Evolutionary conservation across 2,888 invertebrate species (phyloP), one percentile per base, ranked within the genome.

Genomic region (Crematogaster levior): DNA sequence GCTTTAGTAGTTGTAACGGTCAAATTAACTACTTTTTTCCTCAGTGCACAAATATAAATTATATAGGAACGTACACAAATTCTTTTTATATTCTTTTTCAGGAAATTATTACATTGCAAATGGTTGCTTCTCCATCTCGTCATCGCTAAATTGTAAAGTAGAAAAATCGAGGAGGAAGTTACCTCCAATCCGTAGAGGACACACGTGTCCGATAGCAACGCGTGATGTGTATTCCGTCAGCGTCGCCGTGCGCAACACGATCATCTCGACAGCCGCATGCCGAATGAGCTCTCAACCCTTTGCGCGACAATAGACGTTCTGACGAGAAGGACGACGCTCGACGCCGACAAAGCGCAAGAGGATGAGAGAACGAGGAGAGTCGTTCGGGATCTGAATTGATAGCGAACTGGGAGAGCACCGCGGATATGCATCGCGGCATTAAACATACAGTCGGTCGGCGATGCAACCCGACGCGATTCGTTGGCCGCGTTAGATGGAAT

Each of bases 211-310:
- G 21, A 34, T 15, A 12, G 34, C n/a, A 1, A 21, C 21, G 58
- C 48, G 60, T 5, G 60, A 74, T 40, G 60, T 21, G 65, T 77
- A 89, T 89, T 89, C 89, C 74, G 84, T 88, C 86, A 86, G 84
- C 88, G 89, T 89, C 83, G 84, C 43, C 65, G 73, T 18, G 58
- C 63, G 81, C 30, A 82, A 82, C 84, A 63, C 86, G 87, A 85
- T 81, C 86, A 88, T 88, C 89, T 84, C 83, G 81, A 80, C 84
- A 82, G 83, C 82, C 81, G 89, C 89, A 89, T 89, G 86, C 88
- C 79, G 89, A 89, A 89, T 86, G 84, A 89, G 83, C 82, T 46
- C 43, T 53, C 83, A 56, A 63, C 53, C 43, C 70, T 75, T 68
- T n/a, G 12, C 73, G 65, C 77, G 53, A 77, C 30, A 66, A 65